These are phyloP conservation scores for Atrichornis clamosus DNA, from an alignment of 2,113 vertebrate species.

Conservation along the genomic window DNA sequence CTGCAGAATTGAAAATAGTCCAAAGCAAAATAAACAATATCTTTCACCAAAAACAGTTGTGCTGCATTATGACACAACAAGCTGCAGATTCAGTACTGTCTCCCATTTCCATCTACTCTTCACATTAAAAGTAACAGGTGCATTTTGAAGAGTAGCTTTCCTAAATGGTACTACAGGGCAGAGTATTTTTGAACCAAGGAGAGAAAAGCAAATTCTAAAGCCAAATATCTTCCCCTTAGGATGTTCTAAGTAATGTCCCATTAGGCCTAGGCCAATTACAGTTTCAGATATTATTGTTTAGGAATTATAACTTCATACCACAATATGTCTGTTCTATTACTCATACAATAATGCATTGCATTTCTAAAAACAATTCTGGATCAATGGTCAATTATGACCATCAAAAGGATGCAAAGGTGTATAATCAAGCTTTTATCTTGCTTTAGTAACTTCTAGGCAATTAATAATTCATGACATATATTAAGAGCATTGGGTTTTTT, in stretches of 20 bases:
- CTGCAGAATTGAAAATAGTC: background rate
- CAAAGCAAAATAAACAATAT: background rate
- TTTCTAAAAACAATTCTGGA: conserved; percentile 13
- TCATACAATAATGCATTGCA: background rate
- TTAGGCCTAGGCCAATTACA: background rate
- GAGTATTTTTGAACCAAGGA: background rate
- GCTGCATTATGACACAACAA: background rate
- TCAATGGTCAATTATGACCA: conserved; percentile 1
- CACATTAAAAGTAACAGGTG: background rate
- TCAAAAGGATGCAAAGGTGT: conserved; percentile 36
- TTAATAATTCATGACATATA: conserved; percentile 58
- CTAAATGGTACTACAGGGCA: background rate
- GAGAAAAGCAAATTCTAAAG: background rate
- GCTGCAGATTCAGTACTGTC: background rate
- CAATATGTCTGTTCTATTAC: background rate
- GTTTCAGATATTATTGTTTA: background rate
- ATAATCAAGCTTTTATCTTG: conserved; percentile 47
- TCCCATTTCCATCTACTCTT: background rate
- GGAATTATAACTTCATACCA: background rate
- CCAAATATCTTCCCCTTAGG: background rate
- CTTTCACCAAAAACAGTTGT: background rate
- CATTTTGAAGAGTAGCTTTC: background rate
- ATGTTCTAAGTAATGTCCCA: background rate
- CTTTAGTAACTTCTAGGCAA: conserved; percentile 33
- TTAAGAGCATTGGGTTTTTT: background rate